phyloP scores from a whole-genome alignment of 2,888 invertebrate genomes.

The Harpagoxenus sublaevis region DNA sequence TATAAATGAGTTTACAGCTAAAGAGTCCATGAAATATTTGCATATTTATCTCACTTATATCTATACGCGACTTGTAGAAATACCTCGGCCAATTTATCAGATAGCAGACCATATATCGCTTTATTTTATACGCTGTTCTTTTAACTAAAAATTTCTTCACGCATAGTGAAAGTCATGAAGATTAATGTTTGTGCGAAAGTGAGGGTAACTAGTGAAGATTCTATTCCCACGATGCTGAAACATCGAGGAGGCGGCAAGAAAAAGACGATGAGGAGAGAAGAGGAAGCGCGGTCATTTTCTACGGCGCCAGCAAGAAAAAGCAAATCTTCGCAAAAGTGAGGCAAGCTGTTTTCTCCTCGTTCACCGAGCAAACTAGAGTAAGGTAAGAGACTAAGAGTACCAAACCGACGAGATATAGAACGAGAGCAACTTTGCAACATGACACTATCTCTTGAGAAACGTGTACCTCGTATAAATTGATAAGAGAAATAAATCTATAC shows the following conservation, averaged over 20 bases:
- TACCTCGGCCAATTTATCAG: neutral
- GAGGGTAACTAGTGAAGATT: constrained; percentile 59
- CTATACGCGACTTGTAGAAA: neutral
- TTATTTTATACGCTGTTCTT: constrained; percentile 28
- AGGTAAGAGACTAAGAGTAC: constrained; percentile 46
- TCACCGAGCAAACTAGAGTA: constrained; percentile 36
- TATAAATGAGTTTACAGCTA: neutral
- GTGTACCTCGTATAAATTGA: constrained; percentile 4
- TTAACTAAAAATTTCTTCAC: constrained; percentile 57
- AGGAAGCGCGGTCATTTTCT: constrained; percentile 62
- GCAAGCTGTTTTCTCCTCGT: constrained; percentile 55
- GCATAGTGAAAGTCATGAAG: constrained; percentile 72
- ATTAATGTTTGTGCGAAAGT: constrained; percentile 68
- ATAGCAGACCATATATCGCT: constrained; percentile 9
- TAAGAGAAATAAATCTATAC: neutral
- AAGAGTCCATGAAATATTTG: neutral
- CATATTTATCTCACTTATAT: neutral
- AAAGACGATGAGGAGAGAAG: constrained; percentile 32
- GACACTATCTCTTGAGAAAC: constrained; percentile 26
- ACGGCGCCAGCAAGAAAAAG: constrained; percentile 55
- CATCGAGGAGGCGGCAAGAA: constrained; percentile 46
- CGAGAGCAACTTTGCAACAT: constrained; percentile 19
- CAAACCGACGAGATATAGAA: constrained; percentile 29
- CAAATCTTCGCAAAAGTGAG: constrained; percentile 46
- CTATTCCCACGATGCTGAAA: constrained; percentile 56